Conservation (phyloP, 2,113 vertebrate genomes). For the Pan troglodytes region NHGRI_mPanTro3-v2.1_pri NC_086015.1:65163501-65164000, state of each 20-base stretch:
- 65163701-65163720: neutral
- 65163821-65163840: neutral
- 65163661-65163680: constrained; percentile 18
- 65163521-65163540: neutral
- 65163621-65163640: neutral
- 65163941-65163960: neutral
- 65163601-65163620: neutral
- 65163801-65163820: neutral
- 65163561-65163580: neutral
- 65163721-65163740: neutral
- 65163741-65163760: neutral
- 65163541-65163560: neutral
- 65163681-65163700: neutral
- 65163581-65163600: neutral
- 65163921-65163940: neutral
- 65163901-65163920: neutral
- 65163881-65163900: neutral
- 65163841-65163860: neutral
- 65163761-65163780: neutral
- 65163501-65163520: neutral
- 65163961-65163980: neutral
- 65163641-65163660: neutral
- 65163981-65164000: neutral
- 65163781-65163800: neutral
- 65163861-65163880: constrained; percentile 19